Percentiles rank a stretch among this genome's conserved stretches.
Evolutionary conservation across 2,113 vertebrate genomes (phyloP).

Genomic region (Thymallus thymallus): DNA sequence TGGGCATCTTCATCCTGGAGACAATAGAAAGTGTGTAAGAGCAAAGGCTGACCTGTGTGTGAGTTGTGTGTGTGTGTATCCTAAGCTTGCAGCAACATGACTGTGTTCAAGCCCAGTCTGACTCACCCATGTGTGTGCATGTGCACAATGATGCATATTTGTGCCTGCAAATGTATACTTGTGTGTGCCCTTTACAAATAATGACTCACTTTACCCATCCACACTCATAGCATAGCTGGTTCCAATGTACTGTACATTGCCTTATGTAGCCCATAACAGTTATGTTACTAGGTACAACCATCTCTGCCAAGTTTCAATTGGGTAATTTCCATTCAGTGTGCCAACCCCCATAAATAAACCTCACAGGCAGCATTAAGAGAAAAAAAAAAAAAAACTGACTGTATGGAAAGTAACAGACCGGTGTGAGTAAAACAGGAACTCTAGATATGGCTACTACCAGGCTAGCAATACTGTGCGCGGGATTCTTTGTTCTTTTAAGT

Average conservation of each 20-base stretch:
- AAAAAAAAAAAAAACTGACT: not conserved
- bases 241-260: not conserved
- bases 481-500: no score
- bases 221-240: not conserved
- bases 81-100: not conserved
- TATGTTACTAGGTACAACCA: no score
- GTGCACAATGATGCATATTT: no score
- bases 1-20: slow-evolving; percentile 87
- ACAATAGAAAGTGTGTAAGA: no score
- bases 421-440: not conserved
- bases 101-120: no score
- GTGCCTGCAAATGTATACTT: no score
- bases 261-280: not conserved
- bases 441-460: no score
- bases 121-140: no score
- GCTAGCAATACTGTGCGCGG: no score
- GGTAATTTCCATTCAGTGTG: not conserved
- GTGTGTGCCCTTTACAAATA: no score
- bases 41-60: not conserved
- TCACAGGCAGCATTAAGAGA: not conserved
- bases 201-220: no score
- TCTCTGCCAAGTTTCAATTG: not conserved
- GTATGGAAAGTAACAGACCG: not conserved
- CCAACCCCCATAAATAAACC: not conserved
- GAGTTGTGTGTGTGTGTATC: not conserved